Conservation (phyloP, 2,888 invertebrate species). For the Diogma glabrata region DNA sequence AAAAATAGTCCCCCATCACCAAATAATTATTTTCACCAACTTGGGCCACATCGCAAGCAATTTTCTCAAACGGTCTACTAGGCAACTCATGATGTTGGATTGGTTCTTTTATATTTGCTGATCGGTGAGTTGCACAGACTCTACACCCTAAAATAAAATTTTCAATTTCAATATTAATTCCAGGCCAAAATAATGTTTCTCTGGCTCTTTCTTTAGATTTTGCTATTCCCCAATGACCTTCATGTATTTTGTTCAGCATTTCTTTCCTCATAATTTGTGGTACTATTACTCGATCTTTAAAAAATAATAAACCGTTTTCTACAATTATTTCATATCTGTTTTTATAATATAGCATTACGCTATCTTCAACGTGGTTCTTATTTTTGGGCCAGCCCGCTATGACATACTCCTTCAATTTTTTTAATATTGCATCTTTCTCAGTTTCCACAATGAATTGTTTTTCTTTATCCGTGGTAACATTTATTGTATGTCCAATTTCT, state of each 20-base stretch:
- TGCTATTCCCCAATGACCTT: not conserved
- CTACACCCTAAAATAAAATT: not conserved
- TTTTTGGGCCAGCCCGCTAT: not conserved
- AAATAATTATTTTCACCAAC: not conserved
- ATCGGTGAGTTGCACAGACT: not conserved
- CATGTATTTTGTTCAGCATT: not conserved
- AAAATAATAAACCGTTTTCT: constrained; percentile 4
- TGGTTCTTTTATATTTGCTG: constrained; percentile 1
- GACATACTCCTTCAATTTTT: not conserved
- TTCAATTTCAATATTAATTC: not conserved
- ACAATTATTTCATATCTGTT: not conserved
- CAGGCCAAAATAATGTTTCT: not conserved
- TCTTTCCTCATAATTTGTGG: no score
- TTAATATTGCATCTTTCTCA: not conserved
- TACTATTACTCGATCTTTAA: not conserved
- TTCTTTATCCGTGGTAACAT: not conserved
- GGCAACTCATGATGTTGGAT: not conserved
- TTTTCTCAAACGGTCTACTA: not conserved
- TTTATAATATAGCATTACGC: not conserved
- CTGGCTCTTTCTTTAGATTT: not conserved
- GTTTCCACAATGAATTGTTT: not conserved
- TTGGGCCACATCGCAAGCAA: not conserved
- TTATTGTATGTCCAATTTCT: constrained; percentile 1
- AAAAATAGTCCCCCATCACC: not conserved
- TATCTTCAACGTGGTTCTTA: not conserved